A percentile compares a stretch with the other conserved stretches of the same genome.
Conservation (phyloP, 2,113 vertebrate genomes). For the Gnathonemus longibarbis region DNA sequence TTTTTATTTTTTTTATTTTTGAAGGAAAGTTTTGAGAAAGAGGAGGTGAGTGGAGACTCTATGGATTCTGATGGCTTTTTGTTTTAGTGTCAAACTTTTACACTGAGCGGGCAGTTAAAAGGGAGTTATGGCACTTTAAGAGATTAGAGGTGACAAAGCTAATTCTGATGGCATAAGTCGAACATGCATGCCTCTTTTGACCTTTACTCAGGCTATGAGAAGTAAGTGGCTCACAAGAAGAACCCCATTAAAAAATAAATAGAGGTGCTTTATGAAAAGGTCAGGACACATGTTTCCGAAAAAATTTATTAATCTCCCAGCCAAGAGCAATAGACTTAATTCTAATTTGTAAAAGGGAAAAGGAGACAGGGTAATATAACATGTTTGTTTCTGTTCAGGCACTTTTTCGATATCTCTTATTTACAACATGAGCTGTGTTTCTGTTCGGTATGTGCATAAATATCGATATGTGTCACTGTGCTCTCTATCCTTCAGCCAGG, state of each 20-base stretch:
- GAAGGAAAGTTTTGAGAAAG: neutral
- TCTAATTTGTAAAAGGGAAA: constrained; percentile 27
- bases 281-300: constrained; percentile 86
- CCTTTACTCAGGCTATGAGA: constrained; percentile 80
- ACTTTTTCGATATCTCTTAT: neutral
- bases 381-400: neutral
- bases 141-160: constrained; percentile 53
- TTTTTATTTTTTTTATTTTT: neutral
- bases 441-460: neutral
- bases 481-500: neutral
- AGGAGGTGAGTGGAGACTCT: neutral
- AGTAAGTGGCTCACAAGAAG: constrained; percentile 73
- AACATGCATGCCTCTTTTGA: constrained; percentile 71
- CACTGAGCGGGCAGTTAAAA: constrained; percentile 24
- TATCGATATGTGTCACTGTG: neutral
- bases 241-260: constrained; percentile 89
- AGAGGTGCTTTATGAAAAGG: constrained; percentile 85
- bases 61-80: constrained; percentile 9
- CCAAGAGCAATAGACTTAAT: constrained; percentile 48
- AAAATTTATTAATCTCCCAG: constrained; percentile 79
- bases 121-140: constrained; percentile 24
- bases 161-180: constrained; percentile 58
- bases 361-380: neutral
- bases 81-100: constrained; percentile 19
- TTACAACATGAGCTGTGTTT: neutral